Evolutionary conservation across 2,113 vertebrate species (phyloP).

Genomic region (Sigmodon hispidus): DNA sequence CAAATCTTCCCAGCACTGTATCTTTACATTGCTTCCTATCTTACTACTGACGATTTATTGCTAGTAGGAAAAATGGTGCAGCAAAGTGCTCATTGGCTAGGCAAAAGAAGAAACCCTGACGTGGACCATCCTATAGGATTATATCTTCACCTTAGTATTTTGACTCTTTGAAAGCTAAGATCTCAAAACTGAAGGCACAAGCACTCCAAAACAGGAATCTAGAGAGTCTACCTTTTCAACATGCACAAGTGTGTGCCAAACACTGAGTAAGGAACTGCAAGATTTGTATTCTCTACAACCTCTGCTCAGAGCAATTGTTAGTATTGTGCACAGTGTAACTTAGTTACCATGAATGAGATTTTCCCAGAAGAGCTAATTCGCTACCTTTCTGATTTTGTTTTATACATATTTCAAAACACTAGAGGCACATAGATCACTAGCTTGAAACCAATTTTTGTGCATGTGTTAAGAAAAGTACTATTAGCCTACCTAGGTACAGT

Average conservation of each 20-base stretch:
- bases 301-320: background rate
- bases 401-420: slow-evolving; percentile 11
- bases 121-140: background rate
- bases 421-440: background rate
- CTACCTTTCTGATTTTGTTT: background rate
- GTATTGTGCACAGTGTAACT: background rate
- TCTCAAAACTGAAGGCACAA: background rate
- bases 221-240: background rate
- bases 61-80: background rate
- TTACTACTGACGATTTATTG: background rate
- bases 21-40: background rate
- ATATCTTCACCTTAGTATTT: background rate
- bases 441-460: slow-evolving; percentile 8
- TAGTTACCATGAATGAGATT: background rate
- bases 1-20: too few relatives aligned
- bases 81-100: background rate
- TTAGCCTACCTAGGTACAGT: background rate
- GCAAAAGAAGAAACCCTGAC: background rate
- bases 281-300: background rate
- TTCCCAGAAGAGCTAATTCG: background rate
- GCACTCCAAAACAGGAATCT: background rate
- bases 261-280: slow-evolving; percentile 21
- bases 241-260: background rate
- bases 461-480: background rate
- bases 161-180: slow-evolving; percentile 5